Conservation (phyloP, 2,888 invertebrate genomes). For the Conistra vaccinii region DNA sequence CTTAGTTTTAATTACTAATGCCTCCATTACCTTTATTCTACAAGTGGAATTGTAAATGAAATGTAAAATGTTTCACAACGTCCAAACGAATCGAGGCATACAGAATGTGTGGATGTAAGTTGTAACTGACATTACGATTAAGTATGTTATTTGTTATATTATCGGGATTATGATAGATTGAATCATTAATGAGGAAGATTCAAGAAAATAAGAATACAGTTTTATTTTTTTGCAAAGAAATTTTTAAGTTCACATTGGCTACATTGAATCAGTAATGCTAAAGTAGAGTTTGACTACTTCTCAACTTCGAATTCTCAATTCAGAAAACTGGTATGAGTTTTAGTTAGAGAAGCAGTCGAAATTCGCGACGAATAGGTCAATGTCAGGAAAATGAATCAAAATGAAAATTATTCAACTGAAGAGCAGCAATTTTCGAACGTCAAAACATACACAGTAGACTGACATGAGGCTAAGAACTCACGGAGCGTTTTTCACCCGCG, state of each 20-base stretch:
- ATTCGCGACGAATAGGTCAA: neutral
- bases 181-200: neutral
- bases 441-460: too few relatives aligned
- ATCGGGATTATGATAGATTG: neutral
- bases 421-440: too few relatives aligned
- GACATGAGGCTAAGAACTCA: too few relatives aligned
- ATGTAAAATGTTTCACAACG: conserved; percentile 30
- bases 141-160: neutral
- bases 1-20: conserved; percentile 31
- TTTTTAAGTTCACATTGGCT: neutral
- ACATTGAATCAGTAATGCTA: too few relatives aligned
- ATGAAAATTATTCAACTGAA: too few relatives aligned
- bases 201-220: neutral
- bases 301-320: neutral
- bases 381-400: neutral
- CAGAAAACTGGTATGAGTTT: neutral
- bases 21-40: neutral
- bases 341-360: neutral
- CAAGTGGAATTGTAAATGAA: conserved; percentile 18
- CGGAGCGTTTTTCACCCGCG: too few relatives aligned
- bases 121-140: conserved; percentile 20
- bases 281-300: neutral
- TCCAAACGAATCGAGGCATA: conserved; percentile 2
- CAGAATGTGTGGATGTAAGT: neutral
- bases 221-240: too few relatives aligned